phyloP scores from a whole-genome alignment of 1,140 invertebrate species.

The Ectropis grisescens region DNA sequence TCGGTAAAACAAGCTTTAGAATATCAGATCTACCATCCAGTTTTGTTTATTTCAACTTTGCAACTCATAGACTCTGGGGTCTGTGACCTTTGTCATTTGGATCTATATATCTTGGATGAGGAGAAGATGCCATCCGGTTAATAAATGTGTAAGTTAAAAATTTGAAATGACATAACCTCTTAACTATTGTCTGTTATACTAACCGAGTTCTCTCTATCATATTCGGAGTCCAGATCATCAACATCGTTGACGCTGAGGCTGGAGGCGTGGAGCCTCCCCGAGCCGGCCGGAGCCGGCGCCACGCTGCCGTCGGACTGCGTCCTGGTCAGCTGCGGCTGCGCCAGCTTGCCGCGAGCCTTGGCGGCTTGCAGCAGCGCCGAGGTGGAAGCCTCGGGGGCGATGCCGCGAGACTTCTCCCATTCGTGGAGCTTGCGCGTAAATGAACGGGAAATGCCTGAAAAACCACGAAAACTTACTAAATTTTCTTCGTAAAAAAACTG shows the following conservation, averaged over 20 bases:
- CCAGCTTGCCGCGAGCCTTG: slow-evolving; percentile 61
- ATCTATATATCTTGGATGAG: too few relatives aligned
- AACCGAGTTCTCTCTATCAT: slow-evolving; percentile 45
- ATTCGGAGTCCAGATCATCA: slow-evolving; percentile 72
- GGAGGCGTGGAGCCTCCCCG: slow-evolving; percentile 74
- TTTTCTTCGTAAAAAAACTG: slow-evolving; percentile 1
- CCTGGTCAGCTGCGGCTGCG: slow-evolving; percentile 65
- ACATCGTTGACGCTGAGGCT: slow-evolving; percentile 80
- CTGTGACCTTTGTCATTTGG: too few relatives aligned
- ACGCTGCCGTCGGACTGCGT: slow-evolving; percentile 82
- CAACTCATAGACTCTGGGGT: too few relatives aligned
- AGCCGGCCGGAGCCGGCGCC: slow-evolving; percentile 58
- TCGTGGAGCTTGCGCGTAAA: slow-evolving; percentile 91
- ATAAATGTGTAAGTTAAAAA: too few relatives aligned
- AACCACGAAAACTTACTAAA: too few relatives aligned
- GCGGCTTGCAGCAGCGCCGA: slow-evolving; percentile 78
- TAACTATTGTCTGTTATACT: too few relatives aligned
- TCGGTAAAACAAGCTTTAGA: too few relatives aligned
- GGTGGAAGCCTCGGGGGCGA: slow-evolving; percentile 84
- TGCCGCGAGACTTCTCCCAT: slow-evolving; percentile 89
- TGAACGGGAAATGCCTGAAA: slow-evolving; percentile 81
- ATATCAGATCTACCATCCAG: too few relatives aligned
- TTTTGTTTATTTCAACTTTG: too few relatives aligned
- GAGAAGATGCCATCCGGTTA: too few relatives aligned
- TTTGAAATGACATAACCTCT: too few relatives aligned